These are phyloP conservation scores for Atta colombica DNA, from an alignment of 1,140 invertebrate genomes.

Conservation along the genomic window DNA sequence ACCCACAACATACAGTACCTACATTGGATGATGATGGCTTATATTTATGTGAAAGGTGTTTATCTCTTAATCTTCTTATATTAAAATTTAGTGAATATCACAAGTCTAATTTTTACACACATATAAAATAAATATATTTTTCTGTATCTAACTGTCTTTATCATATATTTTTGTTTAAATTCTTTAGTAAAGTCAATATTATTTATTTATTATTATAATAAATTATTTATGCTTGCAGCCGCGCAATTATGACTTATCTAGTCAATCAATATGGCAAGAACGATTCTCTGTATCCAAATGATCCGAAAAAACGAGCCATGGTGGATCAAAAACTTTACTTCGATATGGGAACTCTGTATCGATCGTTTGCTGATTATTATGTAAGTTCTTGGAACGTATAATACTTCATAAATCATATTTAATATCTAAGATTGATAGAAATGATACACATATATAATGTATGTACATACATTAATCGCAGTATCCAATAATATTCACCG, in stretches of 20 bases:
- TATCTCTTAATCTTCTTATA: background rate
- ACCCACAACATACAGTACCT: constrained; percentile 90
- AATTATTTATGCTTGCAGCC: constrained; percentile 81
- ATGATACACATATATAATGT: background rate
- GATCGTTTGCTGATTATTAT: constrained; percentile 89
- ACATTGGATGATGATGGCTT: constrained; percentile 91
- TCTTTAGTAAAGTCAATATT: background rate
- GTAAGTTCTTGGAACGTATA: constrained; percentile 84
- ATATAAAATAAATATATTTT: background rate
- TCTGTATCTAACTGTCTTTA: background rate
- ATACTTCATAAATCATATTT: background rate
- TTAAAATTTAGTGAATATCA: background rate
- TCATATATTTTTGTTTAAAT: background rate
- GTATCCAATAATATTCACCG: constrained; percentile 91
- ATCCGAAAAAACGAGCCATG: constrained; percentile 89
- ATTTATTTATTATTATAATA: background rate
- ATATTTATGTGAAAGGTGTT: constrained; percentile 89
- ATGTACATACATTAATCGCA: constrained; percentile 81
- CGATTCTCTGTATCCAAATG: constrained; percentile 90
- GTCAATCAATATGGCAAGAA: constrained; percentile 91
- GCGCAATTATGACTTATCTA: constrained; percentile 91
- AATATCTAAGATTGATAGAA: background rate
- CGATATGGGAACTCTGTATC: constrained; percentile 90
- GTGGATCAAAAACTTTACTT: constrained; percentile 92
- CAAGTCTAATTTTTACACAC: background rate